phyloP scores from a whole-genome alignment of 2,113 vertebrate genomes.

The Ivindomyrus marchei region DNA sequence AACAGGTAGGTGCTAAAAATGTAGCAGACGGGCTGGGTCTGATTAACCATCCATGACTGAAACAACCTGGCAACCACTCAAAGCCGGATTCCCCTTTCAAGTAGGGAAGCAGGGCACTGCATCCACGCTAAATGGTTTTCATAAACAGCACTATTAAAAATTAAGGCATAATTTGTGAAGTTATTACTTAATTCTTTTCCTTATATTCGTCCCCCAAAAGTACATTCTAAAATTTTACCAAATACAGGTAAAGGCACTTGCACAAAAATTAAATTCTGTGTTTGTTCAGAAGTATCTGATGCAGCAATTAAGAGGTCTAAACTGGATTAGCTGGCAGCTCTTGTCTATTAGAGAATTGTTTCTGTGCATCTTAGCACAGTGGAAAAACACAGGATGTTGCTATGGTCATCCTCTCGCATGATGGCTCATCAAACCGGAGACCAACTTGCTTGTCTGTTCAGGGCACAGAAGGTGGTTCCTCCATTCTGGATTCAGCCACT shows the following conservation, averaged over 20 bases:
- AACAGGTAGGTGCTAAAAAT: background rate
- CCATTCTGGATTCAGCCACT: background rate
- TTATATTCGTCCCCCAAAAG: background rate
- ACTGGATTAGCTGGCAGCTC: background rate
- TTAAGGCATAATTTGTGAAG: background rate
- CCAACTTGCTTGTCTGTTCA: background rate
- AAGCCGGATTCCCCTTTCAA: background rate
- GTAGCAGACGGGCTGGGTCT: background rate
- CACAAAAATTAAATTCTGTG: background rate
- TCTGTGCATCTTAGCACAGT: background rate
- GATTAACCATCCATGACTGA: background rate
- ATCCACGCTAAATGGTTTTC: background rate
- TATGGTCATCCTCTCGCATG: background rate
- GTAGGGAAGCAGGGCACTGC: background rate
- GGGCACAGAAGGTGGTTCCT: background rate
- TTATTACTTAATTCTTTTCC: background rate
- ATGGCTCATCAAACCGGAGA: background rate
- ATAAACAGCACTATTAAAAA: background rate
- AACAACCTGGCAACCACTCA: background rate
- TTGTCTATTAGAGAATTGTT: background rate
- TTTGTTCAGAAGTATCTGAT: background rate
- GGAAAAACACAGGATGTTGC: background rate
- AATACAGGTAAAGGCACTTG: constrained; percentile 4
- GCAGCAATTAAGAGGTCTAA: background rate
- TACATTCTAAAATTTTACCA: background rate